Evolutionary conservation across 2,797 vertebrate genomes (phyloP), one percentile per base, ranked within the genome.

Genomic region (Rhabdophis nuchalis): DNA sequence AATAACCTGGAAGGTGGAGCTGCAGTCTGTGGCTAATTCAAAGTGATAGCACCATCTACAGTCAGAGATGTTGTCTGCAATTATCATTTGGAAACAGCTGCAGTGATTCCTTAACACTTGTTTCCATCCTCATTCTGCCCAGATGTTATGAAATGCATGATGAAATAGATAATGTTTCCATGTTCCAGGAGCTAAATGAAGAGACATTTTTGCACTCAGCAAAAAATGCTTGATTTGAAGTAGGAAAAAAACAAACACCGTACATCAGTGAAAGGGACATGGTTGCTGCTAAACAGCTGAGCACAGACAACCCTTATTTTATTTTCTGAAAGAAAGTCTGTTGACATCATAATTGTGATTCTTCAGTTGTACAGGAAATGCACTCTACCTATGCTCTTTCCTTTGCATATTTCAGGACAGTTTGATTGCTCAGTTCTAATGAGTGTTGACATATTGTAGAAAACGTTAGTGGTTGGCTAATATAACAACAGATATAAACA

Each of bases 1-100:
- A 36, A 52, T 77, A 57, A 64, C 64, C 77, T n/a, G 13, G 46
- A 90, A 90, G 72, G 72, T 16, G 20, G 46, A 88, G 46, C 86
- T 58, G 29, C 27, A 90, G 36, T 77, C 53, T 77, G 41, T 90
- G 53, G 29, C 61, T 88, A 90, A 93, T 90, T 93, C 92, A 88
- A 85, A 85, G 46, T 88, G 90, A 90, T 72, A 85, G 86, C 89
- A 90, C 89, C 92, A 93, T 52, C 92, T 93, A 82, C 68, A 60
- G 89, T 25, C 89, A 61, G 57, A 93, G 57, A 89, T 54, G 13
- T 20, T 82, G 13, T 54, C 36, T 60, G 27, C n/a, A 46, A 60
- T 82, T 60, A 77, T 87, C 46, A 29, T 87, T 90, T 60, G n/a
- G 57, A 77, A 82, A 50, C 16, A 32, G 54, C 54, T 86, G 61